Evolutionary conservation across 2,113 vertebrate genomes (phyloP), one percentile per base, ranked within the genome.

Genomic region (Trichomycterus rosablanca): DNA sequence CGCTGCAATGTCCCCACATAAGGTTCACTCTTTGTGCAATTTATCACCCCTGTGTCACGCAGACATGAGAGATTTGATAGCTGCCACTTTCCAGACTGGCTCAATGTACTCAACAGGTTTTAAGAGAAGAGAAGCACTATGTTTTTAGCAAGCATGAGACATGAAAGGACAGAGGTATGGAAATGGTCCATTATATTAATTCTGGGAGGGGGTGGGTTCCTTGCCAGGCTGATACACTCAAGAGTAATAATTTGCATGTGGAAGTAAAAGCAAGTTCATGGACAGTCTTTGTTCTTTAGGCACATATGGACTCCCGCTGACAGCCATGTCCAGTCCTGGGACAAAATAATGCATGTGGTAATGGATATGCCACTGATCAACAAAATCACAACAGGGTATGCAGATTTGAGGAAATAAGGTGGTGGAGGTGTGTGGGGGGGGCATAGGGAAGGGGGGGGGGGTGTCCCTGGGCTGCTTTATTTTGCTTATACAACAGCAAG

Each of bases 101-200:
- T 80, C 68, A 49, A 80, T 80, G 74, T 81, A 71, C 70, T 77
- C 85, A 83, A 87, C 76, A 76, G 81, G 80, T 75, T 85, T 86
- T 81, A 70, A 78, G 3, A 20, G 44, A 37, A 75, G 75, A 70
- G 59, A 9, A 58, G 74, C 76, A 67, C 69, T 73, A 60, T 59
- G 73, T 16, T 26, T 70, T 52, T 19, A 69, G 63, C 49, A 28
- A n/a, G 39, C 3, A 53, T 44, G 44, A 72, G 62, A 22, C 77
- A 78, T 74, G 34, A 69, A 44, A 69, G 63, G 58, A 60, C 43
- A 37, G 67, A 70, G 43, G 69, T 77, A 80, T 77, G 70, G 59
- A 79, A 67, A 72, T 72, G 74, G 74, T 54, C 75, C 60, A 74
- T 77, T 70, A 59, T 61, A 39, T 70, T 78, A 3, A 40, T 74